These are phyloP conservation scores for Eilema sororculum DNA, from an alignment of 2,888 invertebrate species.

Conservation along the genomic window DNA sequence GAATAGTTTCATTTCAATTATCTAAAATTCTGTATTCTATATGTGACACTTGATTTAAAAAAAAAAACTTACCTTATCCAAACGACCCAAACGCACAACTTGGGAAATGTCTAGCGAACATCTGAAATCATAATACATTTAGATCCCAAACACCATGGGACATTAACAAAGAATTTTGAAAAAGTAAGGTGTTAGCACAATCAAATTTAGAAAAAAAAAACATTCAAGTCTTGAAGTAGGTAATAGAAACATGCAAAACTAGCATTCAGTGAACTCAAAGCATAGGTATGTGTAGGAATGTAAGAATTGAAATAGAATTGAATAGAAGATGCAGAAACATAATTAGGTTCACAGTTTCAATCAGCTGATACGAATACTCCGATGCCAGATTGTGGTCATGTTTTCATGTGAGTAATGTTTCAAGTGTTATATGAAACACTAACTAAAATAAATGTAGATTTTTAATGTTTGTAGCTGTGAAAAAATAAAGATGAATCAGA, in stretches of 20 bases:
- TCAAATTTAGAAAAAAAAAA: conserved; percentile 10
- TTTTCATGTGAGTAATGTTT: not conserved
- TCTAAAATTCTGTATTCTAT: too few relatives aligned
- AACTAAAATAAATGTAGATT: not conserved
- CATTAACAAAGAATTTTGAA: conserved; percentile 4
- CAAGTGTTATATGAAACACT: conserved; percentile 1
- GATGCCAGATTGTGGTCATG: not conserved
- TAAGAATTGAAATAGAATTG: not conserved
- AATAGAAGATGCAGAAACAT: not conserved
- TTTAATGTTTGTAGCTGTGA: not conserved
- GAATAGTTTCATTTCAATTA: too few relatives aligned
- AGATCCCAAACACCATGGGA: not conserved
- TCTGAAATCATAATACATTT: conserved; percentile 59
- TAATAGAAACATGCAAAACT: conserved; percentile 28
- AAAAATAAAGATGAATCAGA: conserved; percentile 8
- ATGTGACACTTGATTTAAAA: too few relatives aligned
- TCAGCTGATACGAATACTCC: conserved; percentile 18
- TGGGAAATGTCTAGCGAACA: conserved; percentile 82
- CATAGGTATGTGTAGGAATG: conserved; percentile 19
- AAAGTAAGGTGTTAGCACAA: conserved; percentile 30
- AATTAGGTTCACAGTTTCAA: conserved; percentile 15
- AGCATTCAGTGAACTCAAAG: conserved; percentile 40
- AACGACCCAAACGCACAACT: conserved; percentile 79
- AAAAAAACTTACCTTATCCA: conserved; percentile 73
- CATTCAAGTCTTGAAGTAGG: not conserved